phyloP scores from a whole-genome alignment of 2,797 vertebrate species.

The Nyctalus aviator region DNA sequence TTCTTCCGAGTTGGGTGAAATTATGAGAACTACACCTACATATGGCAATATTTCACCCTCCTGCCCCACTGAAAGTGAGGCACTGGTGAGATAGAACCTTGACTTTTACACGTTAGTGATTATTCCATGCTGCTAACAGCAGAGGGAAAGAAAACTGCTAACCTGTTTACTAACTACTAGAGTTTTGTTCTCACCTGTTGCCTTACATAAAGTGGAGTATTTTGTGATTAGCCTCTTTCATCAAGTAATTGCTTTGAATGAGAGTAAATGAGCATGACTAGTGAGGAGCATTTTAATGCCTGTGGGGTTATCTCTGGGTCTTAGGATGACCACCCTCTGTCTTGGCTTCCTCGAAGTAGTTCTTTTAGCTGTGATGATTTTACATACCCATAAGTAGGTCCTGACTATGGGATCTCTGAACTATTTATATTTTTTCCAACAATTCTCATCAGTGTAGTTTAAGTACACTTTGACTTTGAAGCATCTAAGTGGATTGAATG shows the following conservation, averaged over 20 bases:
- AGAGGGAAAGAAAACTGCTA: constrained; percentile 54
- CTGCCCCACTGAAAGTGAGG: background rate
- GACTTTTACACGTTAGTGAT: constrained; percentile 31
- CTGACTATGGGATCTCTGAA: background rate
- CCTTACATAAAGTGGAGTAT: background rate
- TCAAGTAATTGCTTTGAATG: constrained; percentile 37
- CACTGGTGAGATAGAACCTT: background rate
- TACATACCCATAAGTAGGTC: no score
- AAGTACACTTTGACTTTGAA: background rate
- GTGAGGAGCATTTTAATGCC: background rate
- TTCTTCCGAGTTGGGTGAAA: constrained; percentile 57
- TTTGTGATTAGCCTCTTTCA: background rate
- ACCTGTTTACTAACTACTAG: constrained; percentile 61
- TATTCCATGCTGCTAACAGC: constrained; percentile 33
- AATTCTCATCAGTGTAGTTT: background rate
- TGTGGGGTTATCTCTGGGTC: background rate
- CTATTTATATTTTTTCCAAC: background rate
- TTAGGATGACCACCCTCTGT: background rate
- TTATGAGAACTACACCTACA: constrained; percentile 35
- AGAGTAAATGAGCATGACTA: background rate
- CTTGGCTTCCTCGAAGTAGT: background rate
- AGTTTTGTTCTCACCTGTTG: constrained; percentile 47
- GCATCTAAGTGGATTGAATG: background rate
- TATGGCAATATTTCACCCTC: constrained; percentile 65
- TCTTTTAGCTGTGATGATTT: background rate